phyloP scores from a whole-genome alignment of 1,140 invertebrate species.

The Polypedilum pembai region DNA sequence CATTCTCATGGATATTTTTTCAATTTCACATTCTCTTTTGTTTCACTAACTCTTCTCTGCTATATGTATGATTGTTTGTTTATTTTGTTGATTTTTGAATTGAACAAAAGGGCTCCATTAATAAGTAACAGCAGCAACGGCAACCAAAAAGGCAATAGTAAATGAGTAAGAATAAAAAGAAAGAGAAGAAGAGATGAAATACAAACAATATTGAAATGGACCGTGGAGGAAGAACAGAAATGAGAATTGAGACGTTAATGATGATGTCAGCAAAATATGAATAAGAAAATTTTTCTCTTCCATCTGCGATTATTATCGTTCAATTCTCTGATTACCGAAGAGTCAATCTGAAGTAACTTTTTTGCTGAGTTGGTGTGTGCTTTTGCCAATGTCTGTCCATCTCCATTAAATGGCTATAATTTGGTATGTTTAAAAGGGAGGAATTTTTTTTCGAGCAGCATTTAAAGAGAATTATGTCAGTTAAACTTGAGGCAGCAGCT shows the following conservation, averaged over 20 bases:
- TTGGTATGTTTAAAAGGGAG: not conserved
- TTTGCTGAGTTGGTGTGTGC: not conserved
- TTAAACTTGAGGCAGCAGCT: not conserved
- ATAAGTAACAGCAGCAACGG: too few species aligned
- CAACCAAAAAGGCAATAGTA: too few species aligned
- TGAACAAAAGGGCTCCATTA: too few species aligned
- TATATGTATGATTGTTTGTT: not conserved
- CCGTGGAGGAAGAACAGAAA: slow-evolving; percentile 7
- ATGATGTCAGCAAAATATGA: slow-evolving; percentile 25
- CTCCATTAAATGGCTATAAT: not conserved
- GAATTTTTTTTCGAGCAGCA: not conserved
- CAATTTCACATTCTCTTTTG: not conserved
- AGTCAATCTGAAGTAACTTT: not conserved
- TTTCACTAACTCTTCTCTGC: not conserved
- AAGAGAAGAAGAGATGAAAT: too few species aligned
- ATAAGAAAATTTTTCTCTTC: not conserved
- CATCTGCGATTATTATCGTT: slow-evolving; percentile 11
- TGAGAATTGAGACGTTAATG: slow-evolving; percentile 20
- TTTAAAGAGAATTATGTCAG: not conserved
- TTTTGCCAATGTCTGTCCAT: not conserved
- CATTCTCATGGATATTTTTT: not conserved
- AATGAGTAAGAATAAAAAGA: too few species aligned
- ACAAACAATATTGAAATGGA: not conserved
- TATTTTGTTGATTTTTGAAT: not conserved
- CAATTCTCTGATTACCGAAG: not conserved